Evolutionary conservation across 2,888 invertebrate genomes (phyloP), one percentile per base, ranked within the genome.

Genomic region (Galerucella nymphaeae): DNA sequence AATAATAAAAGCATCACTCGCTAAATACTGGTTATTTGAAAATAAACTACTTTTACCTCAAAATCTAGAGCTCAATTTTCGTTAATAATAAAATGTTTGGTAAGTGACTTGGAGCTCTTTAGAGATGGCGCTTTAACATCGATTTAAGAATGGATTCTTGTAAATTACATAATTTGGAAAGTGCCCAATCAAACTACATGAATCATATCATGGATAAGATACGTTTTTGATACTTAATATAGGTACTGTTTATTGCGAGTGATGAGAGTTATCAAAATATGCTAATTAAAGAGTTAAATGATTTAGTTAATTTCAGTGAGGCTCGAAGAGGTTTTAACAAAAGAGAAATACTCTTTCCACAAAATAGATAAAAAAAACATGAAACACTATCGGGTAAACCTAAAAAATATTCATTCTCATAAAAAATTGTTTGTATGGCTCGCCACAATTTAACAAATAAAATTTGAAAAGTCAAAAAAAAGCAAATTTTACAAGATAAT

Each of bases 381-480:
- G 4, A 45, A 48, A 64, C n/a, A 42, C 30, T 9, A 48, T 53
- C 53, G 6, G 11, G n/a, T 53, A 53, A 13, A 38, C 14, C 16
- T 59, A 66, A 63, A 59, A 61, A 42, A 68, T 20, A 50, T 50
- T 50, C 41, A 45, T 64, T 62, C 41, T 41, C 58, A 42, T 45
- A 70, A 72, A 72, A 74, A 57, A 67, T 53, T 65, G 57, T 64
- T 65, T 67, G 72, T 72, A 76, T 75, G 77, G 78, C 78, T 75
- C 70, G 73, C 75, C 76, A 76, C 75, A 74, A 76, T 58, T 78
- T 80, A 84, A 84, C 83, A 84, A 84, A 83, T 83, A 82, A 84
- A 83, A 83, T 82, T 81, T 83, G 77, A 80, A 83, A 80, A 80
- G 79, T 81, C 79, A 83, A 84, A 83, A 83, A n/a, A 83, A 82